Evolutionary conservation across 2,888 invertebrate species (phyloP).

Genomic region (Podabrus alpinus): DNA sequence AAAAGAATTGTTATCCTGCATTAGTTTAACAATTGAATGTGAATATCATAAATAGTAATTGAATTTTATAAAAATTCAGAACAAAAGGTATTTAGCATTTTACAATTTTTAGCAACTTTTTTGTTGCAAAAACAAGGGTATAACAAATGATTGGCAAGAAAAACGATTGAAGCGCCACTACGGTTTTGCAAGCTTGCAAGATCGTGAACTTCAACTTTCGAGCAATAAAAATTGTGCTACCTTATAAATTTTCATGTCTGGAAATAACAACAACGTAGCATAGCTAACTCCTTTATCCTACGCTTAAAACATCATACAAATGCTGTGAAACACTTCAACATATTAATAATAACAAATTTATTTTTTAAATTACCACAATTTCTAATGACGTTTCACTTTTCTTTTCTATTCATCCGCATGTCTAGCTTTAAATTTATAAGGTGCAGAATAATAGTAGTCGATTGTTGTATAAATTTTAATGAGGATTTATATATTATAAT

Average conservation of each 20-base stretch:
- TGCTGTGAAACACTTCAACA: not conserved
- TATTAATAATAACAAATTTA: not conserved
- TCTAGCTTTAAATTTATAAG: not conserved
- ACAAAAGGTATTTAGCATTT: not conserved
- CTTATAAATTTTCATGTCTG: not conserved
- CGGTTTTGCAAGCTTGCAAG: not conserved
- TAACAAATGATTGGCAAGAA: too few relatives aligned
- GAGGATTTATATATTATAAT: not conserved
- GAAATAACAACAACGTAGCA: not conserved
- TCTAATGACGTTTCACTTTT: not conserved
- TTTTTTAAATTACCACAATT: not conserved
- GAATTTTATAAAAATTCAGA: not conserved
- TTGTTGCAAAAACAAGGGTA: not conserved
- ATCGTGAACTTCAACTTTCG: not conserved
- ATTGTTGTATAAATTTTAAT: not conserved
- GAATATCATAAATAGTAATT: not conserved
- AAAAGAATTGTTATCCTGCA: not conserved
- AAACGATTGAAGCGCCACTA: not conserved
- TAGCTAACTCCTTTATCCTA: not conserved
- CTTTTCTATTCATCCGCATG: not conserved
- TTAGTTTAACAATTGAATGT: not conserved
- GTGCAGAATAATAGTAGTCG: not conserved
- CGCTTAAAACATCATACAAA: not conserved
- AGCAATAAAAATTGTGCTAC: not conserved
- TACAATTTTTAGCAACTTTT: not conserved